Evolutionary conservation across 2,113 vertebrate species (phyloP), one percentile per base, ranked within the genome.

Genomic region (Cromileptes altivelis): DNA sequence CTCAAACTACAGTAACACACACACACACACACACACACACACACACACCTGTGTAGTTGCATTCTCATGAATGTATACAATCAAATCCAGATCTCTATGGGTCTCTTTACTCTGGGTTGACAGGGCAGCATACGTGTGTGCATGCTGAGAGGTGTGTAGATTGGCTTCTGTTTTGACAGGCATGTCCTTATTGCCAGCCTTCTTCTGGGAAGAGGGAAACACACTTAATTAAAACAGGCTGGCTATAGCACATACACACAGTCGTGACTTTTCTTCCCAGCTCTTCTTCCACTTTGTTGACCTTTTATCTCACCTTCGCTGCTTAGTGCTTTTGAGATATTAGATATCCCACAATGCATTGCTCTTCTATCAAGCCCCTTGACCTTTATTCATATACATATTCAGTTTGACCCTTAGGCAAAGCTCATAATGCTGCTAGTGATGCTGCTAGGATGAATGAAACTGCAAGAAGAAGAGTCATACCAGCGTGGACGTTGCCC

Each of bases 121-220:
- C 78, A 71, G n/a, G 68, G 42, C 67, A 27, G 7, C 30, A 7
- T 75, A 74, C 60, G 65, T 57, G 58, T 49, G 58, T 70, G 17
- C 23, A 52, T 76, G 83, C 60, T 55, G 74, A 82, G 79, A 84
- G 63, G 70, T 85, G 80, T 70, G 68, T 82, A 75, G 88, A 86
- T 89, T 89, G 79, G 81, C 89, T 86, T 77, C 84, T 91, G 91
- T 93, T 95, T 94, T 92, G 82, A 94, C 84, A 90, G 79, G 82
- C 84, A 12, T 85, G 85, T 82, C 90, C 93, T 50, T 63, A 93
- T 92, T 90, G 90, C 91, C 90, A 84, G 80, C 73, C 83, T 86
- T 84, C 81, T 75, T 86, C 83, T 79, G 78, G 62, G 80, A 75
- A 85, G 50, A 40, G 73, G 70, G 76, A 74, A 81, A 80, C 71